Conservation (phyloP, 2,113 vertebrate species). For the Oreocharis arfaki region DNA sequence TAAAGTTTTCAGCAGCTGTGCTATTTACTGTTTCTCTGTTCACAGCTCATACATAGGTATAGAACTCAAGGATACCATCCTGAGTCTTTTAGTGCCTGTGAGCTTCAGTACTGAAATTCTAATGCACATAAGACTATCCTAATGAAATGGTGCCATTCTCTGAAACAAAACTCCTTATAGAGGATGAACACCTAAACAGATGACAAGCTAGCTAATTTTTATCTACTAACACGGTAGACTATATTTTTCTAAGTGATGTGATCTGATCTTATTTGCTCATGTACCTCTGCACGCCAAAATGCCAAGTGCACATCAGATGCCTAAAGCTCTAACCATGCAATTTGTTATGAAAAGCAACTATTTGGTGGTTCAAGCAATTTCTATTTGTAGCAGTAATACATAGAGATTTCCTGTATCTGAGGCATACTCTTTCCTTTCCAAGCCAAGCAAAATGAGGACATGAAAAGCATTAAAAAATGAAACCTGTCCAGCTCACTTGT, state of each 20-base stretch:
- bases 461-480: background rate
- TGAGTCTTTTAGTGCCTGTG: background rate
- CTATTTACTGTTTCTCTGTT: background rate
- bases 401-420: background rate
- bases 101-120: background rate
- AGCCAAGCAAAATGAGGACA: background rate
- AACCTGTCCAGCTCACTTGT: background rate
- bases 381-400: background rate
- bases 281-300: background rate
- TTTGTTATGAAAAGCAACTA: background rate
- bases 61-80: background rate
- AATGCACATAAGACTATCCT: background rate
- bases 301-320: background rate
- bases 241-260: background rate
- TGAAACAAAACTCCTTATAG: background rate
- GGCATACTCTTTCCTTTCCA: background rate
- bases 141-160: background rate
- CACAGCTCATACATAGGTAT: background rate
- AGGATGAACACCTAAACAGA: background rate
- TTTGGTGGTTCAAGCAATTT: background rate
- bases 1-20: background rate
- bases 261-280: background rate
- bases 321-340: background rate
- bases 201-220: background rate
- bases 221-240: background rate